Evolutionary conservation across 2,797 vertebrate genomes (phyloP).

Genomic region (Falco cherrug): DNA sequence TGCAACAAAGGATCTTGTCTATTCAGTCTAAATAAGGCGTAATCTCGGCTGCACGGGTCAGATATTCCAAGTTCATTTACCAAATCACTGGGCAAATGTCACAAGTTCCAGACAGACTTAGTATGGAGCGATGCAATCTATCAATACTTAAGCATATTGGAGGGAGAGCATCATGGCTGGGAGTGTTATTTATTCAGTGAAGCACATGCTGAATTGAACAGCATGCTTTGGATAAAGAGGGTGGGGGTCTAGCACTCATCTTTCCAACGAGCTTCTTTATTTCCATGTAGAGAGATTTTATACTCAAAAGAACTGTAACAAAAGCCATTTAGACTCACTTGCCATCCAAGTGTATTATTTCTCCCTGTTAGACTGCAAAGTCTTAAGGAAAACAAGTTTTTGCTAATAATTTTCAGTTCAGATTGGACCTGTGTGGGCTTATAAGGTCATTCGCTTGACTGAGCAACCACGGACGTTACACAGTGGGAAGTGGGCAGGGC

Average conservation of each 20-base stretch:
- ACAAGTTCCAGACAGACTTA: constrained; percentile 66
- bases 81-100: constrained; percentile 73
- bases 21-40: constrained; percentile 45
- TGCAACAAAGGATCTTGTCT: constrained; percentile 70
- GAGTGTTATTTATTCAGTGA: constrained; percentile 64
- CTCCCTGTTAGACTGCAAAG: background rate
- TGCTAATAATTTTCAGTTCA: constrained; percentile 24
- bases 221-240: constrained; percentile 29
- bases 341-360: background rate
- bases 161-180: constrained; percentile 41
- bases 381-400: constrained; percentile 38
- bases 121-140: constrained; percentile 44
- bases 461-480: constrained; percentile 38
- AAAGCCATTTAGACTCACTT: background rate
- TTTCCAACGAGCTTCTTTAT: constrained; percentile 17
- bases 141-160: constrained; percentile 73
- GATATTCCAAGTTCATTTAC: constrained; percentile 74
- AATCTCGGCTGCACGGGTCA: constrained; percentile 70
- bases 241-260: constrained; percentile 16
- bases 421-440: constrained; percentile 31
- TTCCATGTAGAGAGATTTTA: constrained; percentile 19
- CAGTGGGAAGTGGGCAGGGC: constrained; percentile 64
- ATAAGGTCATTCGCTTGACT: constrained; percentile 65
- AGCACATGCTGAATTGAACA: constrained; percentile 61
- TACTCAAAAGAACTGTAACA: constrained; percentile 32